Evolutionary conservation across 1,140 invertebrate genomes (phyloP).

Genomic region (Doryteuthis pealeii): DNA sequence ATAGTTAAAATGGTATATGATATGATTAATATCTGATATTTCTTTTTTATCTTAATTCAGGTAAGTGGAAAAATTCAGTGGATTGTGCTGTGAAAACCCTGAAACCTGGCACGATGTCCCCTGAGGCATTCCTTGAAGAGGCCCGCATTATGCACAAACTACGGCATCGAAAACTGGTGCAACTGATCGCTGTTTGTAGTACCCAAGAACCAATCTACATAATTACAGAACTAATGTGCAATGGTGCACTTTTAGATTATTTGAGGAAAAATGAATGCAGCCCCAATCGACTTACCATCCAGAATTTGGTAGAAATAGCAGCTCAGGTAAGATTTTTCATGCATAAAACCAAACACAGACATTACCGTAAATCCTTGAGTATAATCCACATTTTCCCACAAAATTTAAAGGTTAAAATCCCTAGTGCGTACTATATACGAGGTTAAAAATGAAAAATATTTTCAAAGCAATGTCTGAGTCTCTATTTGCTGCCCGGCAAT

Average conservation of each 20-base stretch:
- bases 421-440: no score
- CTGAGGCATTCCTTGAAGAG: conserved; percentile 94
- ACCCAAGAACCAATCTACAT: conserved; percentile 98
- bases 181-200: conserved; percentile 97
- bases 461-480: no score
- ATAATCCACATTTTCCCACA: no score
- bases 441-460: no score
- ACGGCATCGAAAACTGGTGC: conserved; percentile 94
- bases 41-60: conserved; percentile 31
- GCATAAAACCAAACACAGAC: not conserved
- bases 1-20: no score
- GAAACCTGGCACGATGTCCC: conserved; percentile 86
- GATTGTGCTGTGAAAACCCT: conserved; percentile 95
- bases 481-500: no score
- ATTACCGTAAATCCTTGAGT: no score
- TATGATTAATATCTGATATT: no score
- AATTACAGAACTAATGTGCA: conserved; percentile 98
- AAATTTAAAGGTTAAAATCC: no score
- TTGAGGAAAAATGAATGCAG: conserved; percentile 65
- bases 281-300: conserved; percentile 74
- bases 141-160: conserved; percentile 98
- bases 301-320: conserved; percentile 91
- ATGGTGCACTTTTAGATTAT: conserved; percentile 85
- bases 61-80: conserved; percentile 81
- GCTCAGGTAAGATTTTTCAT: conserved; percentile 72